Evolutionary conservation across 2,113 vertebrate genomes (phyloP).

Genomic region (Myiagra hebetior): DNA sequence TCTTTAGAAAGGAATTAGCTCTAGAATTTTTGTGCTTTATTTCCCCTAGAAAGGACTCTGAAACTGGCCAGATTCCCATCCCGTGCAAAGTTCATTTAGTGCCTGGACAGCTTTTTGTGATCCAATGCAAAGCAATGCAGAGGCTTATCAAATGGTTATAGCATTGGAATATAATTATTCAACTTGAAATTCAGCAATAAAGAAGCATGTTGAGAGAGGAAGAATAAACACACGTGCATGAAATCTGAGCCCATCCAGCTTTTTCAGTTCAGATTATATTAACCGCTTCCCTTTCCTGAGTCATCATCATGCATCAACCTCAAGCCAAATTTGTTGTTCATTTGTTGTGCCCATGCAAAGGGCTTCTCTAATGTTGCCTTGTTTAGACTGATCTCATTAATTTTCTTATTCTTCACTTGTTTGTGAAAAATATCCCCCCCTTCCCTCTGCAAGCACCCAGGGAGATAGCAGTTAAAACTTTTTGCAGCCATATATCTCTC

Average conservation of each 20-base stretch:
- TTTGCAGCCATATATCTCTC: background rate
- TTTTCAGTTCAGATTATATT: background rate
- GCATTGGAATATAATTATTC: background rate
- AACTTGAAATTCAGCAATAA: background rate
- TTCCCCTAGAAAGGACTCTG: background rate
- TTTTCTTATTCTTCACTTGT: background rate
- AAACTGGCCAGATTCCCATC: background rate
- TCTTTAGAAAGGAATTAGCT: background rate
- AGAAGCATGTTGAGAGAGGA: background rate
- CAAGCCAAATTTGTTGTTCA: background rate
- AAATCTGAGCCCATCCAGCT: background rate
- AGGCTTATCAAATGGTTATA: background rate
- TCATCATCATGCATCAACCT: background rate
- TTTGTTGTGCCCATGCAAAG: background rate
- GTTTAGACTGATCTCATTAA: background rate
- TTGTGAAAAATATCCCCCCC: background rate
- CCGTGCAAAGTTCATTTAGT: background rate
- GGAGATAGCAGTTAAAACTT: background rate
- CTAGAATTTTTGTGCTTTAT: background rate
- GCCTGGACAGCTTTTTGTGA: background rate
- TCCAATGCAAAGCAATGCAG: background rate
- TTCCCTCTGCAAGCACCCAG: background rate
- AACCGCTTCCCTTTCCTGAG: background rate
- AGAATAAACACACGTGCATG: background rate
- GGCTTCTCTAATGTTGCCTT: background rate